Base-by-base conservation (phyloP, 1,140 invertebrate genomes). In the Zaprionus ghesquierei region DNA sequence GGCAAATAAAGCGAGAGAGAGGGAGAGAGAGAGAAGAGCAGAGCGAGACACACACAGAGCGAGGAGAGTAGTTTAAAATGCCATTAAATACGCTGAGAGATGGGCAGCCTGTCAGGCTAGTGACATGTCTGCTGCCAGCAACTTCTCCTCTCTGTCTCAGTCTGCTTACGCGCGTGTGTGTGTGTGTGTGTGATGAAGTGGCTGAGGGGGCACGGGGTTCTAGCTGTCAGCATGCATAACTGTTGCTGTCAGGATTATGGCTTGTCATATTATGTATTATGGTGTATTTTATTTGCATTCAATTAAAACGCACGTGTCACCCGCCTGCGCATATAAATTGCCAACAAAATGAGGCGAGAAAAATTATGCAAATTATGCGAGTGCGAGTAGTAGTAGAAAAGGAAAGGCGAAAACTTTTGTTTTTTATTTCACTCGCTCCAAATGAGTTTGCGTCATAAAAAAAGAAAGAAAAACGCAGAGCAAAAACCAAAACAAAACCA, bases 221-320 rank as follows among this genome's bases (percentile, higher is more conserved):
- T 33, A 77, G 82, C 81, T 85, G 81, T 85, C 81, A 85, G 61
- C 75, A 76, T 87, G 79, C 69, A 86, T 87, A 86, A 82, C 82
- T 87, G 82, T 82, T 86, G 82, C 84, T 82, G 84, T 87, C 84
- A 82, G 79, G 76, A 82, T 89, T 87, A 89, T 77, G 76, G 84
- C 72, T 89, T 89, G 84, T 89, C 84, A 89, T 75, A 89, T 84
- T 89, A 89, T 76, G 69, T 86, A 76, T 87, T 82, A 89, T 82
- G 61, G 84, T 64, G 84, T 77, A 87, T 84, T 89, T 84, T 89
- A 84, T 89, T 89, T 89, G 84, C 84, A 84, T 89, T 89, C 84
- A 89, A 89, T 89, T 89, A 89, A 89, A 89, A 89, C 71, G 79
- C 79, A 77, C 81, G 79, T 87, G 82, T 87, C 79, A 84, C 59